A percentile compares a stretch with the other conserved stretches of the same genome.
Evolutionary conservation across 2,888 invertebrate genomes (phyloP).

Genomic region (Dysmachus trigonus): DNA sequence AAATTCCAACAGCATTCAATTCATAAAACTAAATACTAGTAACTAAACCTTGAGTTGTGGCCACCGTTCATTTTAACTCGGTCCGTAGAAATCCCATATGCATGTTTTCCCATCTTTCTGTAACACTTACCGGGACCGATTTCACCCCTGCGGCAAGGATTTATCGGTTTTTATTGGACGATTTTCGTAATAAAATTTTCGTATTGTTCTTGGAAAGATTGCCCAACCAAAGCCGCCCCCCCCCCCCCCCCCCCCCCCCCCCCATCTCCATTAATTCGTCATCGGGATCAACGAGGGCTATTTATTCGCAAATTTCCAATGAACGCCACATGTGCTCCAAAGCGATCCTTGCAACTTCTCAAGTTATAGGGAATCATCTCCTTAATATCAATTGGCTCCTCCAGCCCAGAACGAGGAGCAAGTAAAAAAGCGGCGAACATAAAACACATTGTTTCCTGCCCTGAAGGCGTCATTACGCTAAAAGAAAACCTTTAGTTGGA

Average conservation of each 20-base stretch:
- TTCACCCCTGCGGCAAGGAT: not conserved
- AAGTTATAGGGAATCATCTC: not conserved
- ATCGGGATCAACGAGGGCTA: not conserved
- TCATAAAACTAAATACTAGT: too few species aligned
- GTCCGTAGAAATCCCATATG: not conserved
- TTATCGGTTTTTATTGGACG: not conserved
- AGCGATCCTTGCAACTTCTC: not conserved
- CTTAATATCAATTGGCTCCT: not conserved
- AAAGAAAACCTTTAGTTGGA: conserved; percentile 25
- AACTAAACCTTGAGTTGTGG: too few species aligned
- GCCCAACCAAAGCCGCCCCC: not conserved
- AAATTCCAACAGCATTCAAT: too few species aligned
- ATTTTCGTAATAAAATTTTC: not conserved
- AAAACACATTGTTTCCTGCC: conserved; percentile 30
- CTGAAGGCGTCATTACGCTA: conserved; percentile 26
- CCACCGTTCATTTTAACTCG: too few species aligned
- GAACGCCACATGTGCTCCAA: not conserved
- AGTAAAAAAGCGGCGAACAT: conserved; percentile 19
- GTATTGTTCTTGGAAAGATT: not conserved
- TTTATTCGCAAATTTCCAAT: not conserved
- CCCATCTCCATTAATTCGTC: not conserved
- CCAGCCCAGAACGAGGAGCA: not conserved
- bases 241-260: not conserved
- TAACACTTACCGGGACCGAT: not conserved
- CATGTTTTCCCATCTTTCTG: not conserved